These are phyloP conservation scores for Luffia ferchaultella DNA, from an alignment of 2,888 invertebrate species.

Conservation along the genomic window DNA sequence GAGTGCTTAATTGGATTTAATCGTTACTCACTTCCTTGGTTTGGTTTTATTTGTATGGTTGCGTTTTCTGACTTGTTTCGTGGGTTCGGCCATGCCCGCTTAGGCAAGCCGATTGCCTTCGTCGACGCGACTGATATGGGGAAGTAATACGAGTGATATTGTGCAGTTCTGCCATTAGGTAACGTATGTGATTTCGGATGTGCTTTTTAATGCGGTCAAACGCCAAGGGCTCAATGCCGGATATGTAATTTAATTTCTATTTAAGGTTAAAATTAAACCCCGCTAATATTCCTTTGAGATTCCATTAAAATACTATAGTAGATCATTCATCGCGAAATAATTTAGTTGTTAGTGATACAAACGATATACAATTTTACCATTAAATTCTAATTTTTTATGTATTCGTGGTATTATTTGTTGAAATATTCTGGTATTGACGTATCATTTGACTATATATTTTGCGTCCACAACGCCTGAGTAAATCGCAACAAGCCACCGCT, in stretches of 20 bases:
- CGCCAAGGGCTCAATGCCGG: conserved; percentile 44
- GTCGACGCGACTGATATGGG: conserved; percentile 50
- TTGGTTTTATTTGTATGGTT: conserved; percentile 20
- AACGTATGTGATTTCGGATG: conserved; percentile 44
- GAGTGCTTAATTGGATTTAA: conserved; percentile 28
- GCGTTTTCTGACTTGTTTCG: conserved; percentile 15
- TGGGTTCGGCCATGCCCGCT: neutral
- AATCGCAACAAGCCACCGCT: too few species aligned
- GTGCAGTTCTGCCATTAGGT: conserved; percentile 48
- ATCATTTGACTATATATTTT: conserved; percentile 17
- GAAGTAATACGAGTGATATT: conserved; percentile 52
- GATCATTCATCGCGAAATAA: conserved; percentile 66
- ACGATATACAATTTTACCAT: neutral
- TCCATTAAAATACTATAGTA: too few species aligned
- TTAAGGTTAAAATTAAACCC: conserved; percentile 47
- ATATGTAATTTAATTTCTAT: conserved; percentile 46
- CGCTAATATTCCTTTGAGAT: conserved; percentile 62
- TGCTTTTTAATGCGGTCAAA: conserved; percentile 47
- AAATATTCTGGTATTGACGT: conserved; percentile 31
- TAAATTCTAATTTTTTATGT: conserved; percentile 19
- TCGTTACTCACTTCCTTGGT: conserved; percentile 18
- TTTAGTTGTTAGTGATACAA: conserved; percentile 25
- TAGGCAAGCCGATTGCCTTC: conserved; percentile 18
- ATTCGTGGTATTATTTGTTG: conserved; percentile 32
- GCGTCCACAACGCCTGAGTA: too few species aligned